A percentile compares a stretch with the other conserved stretches of the same genome.
Conservation (phyloP, 1,140 invertebrate genomes). For the Cardiocondyla obscurior region DNA sequence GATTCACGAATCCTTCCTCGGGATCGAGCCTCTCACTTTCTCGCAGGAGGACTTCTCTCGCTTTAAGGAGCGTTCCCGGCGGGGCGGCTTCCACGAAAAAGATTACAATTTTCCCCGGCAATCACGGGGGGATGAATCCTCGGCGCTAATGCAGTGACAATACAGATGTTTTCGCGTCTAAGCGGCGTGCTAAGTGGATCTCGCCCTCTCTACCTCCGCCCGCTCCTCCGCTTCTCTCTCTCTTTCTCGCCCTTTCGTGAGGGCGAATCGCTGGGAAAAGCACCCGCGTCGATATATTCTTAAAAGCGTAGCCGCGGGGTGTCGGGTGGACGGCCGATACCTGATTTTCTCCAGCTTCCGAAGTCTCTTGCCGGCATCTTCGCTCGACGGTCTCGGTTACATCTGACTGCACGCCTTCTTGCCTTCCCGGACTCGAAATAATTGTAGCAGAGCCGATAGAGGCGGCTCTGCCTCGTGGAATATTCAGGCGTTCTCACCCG, state of each 20-base stretch:
- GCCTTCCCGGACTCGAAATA: slow-evolving; percentile 62
- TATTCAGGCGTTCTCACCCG: background rate
- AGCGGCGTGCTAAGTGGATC: slow-evolving; percentile 79
- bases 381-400: slow-evolving; percentile 64
- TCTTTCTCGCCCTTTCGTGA: background rate
- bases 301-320: slow-evolving; percentile 47
- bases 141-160: slow-evolving; percentile 76
- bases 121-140: slow-evolving; percentile 53
- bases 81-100: slow-evolving; percentile 50
- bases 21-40: background rate
- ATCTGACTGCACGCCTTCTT: slow-evolving; percentile 73
- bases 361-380: slow-evolving; percentile 6
- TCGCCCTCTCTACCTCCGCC: slow-evolving; percentile 10
- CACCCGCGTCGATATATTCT: slow-evolving; percentile 46
- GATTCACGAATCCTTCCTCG: background rate
- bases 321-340: slow-evolving; percentile 55
- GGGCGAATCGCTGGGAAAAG: slow-evolving; percentile 34
- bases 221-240: background rate
- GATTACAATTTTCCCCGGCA: slow-evolving; percentile 69
- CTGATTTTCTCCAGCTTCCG: slow-evolving; percentile 44
- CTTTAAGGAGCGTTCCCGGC: slow-evolving; percentile 56
- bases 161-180: slow-evolving; percentile 80
- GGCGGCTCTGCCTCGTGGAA: background rate
- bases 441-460: slow-evolving; percentile 61
- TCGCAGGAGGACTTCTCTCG: background rate